Conservation (phyloP, 2,888 invertebrate genomes). For the Perdita meconis region DNA sequence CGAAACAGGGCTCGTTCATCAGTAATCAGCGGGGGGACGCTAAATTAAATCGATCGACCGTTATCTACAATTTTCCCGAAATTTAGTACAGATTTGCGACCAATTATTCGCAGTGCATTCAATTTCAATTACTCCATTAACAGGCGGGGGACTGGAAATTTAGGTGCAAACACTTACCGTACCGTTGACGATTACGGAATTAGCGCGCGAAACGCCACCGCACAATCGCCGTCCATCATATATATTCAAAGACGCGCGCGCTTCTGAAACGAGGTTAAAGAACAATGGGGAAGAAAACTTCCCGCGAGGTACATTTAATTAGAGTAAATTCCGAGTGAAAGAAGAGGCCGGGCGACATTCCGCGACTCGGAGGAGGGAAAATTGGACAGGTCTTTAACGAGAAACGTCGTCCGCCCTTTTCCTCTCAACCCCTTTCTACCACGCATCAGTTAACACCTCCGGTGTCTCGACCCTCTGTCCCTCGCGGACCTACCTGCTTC, state of each 20-base stretch:
- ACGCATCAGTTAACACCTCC: conserved; percentile 27
- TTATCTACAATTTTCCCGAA: background rate
- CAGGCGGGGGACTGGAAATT: background rate
- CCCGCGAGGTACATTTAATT: conserved; percentile 60
- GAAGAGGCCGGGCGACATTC: conserved; percentile 26
- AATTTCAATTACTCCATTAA: conserved; percentile 6
- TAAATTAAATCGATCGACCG: background rate
- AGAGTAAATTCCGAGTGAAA: conserved; percentile 61
- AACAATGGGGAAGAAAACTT: conserved; percentile 27
- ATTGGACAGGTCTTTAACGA: conserved; percentile 64
- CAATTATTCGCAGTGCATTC: conserved; percentile 12
- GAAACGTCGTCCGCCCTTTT: conserved; percentile 50
- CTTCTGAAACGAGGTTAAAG: conserved; percentile 13
- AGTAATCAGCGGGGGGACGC: background rate
- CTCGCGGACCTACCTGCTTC: conserved; percentile 3
- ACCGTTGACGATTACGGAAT: background rate
- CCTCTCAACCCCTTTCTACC: conserved; percentile 8
- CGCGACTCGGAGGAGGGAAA: conserved; percentile 26
- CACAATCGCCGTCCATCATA: background rate
- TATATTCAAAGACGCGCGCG: conserved; percentile 6
- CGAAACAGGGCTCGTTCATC: background rate
- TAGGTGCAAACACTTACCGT: background rate
- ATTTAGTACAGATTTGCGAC: conserved; percentile 3
- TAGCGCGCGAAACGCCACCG: background rate
- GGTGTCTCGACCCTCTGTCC: background rate